A percentile compares a stretch with the other conserved stretches of the same genome.
Conservation (phyloP, 2,113 vertebrate genomes). For the Corythoichthys intestinalis region DNA sequence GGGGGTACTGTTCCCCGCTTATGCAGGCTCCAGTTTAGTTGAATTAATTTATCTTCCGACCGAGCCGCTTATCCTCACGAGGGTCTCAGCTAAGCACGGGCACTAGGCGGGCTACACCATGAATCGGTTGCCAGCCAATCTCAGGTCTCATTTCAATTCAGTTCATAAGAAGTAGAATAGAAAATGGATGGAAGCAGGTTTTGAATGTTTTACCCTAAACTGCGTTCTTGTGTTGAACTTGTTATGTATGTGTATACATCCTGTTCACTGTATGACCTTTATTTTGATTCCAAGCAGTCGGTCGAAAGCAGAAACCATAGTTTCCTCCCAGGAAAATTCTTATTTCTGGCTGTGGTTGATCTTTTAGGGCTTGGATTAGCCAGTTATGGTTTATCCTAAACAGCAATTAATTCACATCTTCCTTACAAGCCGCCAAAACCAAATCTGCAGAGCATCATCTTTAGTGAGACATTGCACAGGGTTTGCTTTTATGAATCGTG, state of each 20-base stretch:
- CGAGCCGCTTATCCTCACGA: no score
- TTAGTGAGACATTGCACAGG: not conserved
- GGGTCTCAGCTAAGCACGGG: no score
- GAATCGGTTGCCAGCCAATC: not conserved
- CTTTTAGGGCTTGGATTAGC: slow-evolving; percentile 27
- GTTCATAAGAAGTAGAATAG: not conserved
- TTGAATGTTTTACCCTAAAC: not conserved
- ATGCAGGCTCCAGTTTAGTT: no score
- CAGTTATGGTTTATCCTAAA: slow-evolving; percentile 31
- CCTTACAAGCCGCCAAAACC: slow-evolving; percentile 4
- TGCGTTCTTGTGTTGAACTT: not conserved
- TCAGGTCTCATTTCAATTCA: not conserved
- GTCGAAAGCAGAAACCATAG: slow-evolving; percentile 5
- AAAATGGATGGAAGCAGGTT: not conserved
- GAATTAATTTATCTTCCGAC: no score
- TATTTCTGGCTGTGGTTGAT: slow-evolving; percentile 18
- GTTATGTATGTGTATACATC: not conserved
- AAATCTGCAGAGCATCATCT: not conserved
- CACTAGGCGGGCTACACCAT: no score
- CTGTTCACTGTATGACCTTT: slow-evolving; percentile 12
- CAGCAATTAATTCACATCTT: slow-evolving; percentile 32
- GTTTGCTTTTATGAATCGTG: slow-evolving; percentile 7
- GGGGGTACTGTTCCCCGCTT: not conserved
- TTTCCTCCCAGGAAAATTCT: slow-evolving; percentile 5
- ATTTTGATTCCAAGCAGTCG: slow-evolving; percentile 14